These are phyloP conservation scores for Alosa alosa DNA, from an alignment of 2,113 vertebrate genomes.

Conservation along the genomic window DNA sequence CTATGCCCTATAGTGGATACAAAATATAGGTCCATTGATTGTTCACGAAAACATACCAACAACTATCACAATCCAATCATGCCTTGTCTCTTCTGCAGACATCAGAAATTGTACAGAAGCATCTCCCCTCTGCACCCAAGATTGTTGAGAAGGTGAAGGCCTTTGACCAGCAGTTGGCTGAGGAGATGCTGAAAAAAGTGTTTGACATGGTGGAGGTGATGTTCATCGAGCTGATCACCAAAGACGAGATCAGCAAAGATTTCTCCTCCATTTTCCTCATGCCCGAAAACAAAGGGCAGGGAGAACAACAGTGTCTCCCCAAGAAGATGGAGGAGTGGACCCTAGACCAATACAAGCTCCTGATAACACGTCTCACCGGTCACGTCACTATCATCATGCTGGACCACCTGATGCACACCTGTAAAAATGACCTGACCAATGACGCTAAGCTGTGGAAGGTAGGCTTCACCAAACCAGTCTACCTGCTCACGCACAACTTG, in stretches of 20 bases:
- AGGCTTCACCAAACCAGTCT: neutral
- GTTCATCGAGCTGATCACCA: neutral
- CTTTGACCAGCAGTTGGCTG: neutral
- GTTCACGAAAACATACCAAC: too few relatives aligned
- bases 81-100: neutral
- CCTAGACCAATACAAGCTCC: neutral
- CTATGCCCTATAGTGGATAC: too few relatives aligned
- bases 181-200: conserved; percentile 7
- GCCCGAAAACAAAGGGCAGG: neutral
- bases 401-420: neutral
- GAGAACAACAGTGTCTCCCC: neutral
- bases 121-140: neutral
- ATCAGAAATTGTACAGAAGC: neutral
- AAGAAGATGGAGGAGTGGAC: neutral
- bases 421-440: neutral
- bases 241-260: neutral
- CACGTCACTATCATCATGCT: neutral
- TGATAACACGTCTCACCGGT: neutral
- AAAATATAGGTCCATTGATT: too few relatives aligned
- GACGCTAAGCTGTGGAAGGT: neutral
- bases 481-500: neutral
- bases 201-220: neutral
- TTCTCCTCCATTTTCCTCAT: neutral
- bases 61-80: neutral
- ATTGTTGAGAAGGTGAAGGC: neutral